Percentiles rank a stretch among this genome's conserved stretches.
phyloP scores from a whole-genome alignment of 2,888 invertebrate species.

The Pemphredon lugubris region DNA sequence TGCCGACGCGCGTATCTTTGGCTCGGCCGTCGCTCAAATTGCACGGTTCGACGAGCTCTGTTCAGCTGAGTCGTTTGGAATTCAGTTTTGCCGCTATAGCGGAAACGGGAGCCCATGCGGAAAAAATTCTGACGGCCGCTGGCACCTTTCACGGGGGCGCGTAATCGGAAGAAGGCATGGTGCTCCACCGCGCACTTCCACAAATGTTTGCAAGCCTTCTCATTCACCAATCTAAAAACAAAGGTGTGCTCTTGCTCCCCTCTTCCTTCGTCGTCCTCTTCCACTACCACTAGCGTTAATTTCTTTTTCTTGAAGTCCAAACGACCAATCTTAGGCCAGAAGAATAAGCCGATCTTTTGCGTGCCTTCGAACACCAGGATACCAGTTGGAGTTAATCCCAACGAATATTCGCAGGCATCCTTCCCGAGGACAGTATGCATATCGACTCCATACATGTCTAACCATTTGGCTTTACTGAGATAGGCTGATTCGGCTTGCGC shows the following conservation, averaged over 20 bases:
- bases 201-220: constrained; percentile 99
- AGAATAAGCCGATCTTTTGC: constrained; percentile 98
- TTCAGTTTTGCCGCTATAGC: constrained; percentile 97
- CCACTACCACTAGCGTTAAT: constrained; percentile 97
- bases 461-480: constrained; percentile 97
- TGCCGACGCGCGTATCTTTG: constrained; percentile 97
- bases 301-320: constrained; percentile 99
- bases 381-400: constrained; percentile 98
- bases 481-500: constrained; percentile 98
- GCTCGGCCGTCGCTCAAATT: constrained; percentile 97
- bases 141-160: constrained; percentile 93
- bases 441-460: constrained; percentile 99
- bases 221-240: constrained; percentile 96
- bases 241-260: constrained; percentile 98
- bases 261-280: constrained; percentile 98
- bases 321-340: constrained; percentile 99
- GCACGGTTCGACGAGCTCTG: constrained; percentile 94
- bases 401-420: constrained; percentile 97
- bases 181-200: constrained; percentile 99
- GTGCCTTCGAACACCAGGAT: constrained; percentile 98
- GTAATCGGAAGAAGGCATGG: constrained; percentile 98
- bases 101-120: constrained; percentile 98
- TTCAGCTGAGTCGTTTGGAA: constrained; percentile 97
- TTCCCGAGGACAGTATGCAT: constrained; percentile 98
- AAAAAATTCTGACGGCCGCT: constrained; percentile 97